Evolutionary conservation across 1,140 invertebrate species (phyloP).

Genomic region (Trinorchestia longiramus): DNA sequence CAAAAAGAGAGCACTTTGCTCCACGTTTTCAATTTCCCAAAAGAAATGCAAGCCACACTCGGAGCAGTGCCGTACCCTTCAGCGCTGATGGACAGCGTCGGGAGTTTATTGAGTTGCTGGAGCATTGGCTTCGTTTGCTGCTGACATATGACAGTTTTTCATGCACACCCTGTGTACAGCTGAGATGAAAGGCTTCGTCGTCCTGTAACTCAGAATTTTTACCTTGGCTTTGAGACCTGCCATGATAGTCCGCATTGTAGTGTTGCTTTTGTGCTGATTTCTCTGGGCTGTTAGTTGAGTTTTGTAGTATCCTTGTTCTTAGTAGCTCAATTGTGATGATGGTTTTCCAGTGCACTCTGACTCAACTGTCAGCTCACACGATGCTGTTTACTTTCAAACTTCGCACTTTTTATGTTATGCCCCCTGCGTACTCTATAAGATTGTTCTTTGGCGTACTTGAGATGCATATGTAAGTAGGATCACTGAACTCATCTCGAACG

Average conservation of each 20-base stretch:
- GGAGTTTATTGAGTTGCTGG: not conserved
- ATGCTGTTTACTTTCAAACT: not conserved
- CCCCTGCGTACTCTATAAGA: not conserved
- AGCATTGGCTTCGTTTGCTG: slow-evolving; percentile 27
- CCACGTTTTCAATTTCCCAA: slow-evolving; percentile 8
- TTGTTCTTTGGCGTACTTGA: not conserved
- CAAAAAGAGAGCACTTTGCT: not conserved
- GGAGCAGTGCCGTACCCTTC: not conserved
- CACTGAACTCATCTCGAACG: not conserved
- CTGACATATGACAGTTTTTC: slow-evolving; percentile 11
- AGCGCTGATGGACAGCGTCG: slow-evolving; percentile 19
- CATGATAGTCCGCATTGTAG: not conserved
- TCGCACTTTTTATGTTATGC: not conserved
- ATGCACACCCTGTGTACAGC: not conserved
- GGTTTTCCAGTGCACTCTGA: not conserved
- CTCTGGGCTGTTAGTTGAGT: not conserved
- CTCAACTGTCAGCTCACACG: not conserved
- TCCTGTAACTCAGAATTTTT: not conserved
- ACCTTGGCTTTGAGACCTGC: not conserved
- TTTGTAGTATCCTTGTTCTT: not conserved
- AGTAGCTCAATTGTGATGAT: not conserved
- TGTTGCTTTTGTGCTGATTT: not conserved
- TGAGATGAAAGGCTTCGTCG: not conserved
- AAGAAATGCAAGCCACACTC: slow-evolving; percentile 21
- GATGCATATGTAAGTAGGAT: not conserved